phyloP scores from a whole-genome alignment of 2,888 invertebrate species.

The Elegia similella region DNA sequence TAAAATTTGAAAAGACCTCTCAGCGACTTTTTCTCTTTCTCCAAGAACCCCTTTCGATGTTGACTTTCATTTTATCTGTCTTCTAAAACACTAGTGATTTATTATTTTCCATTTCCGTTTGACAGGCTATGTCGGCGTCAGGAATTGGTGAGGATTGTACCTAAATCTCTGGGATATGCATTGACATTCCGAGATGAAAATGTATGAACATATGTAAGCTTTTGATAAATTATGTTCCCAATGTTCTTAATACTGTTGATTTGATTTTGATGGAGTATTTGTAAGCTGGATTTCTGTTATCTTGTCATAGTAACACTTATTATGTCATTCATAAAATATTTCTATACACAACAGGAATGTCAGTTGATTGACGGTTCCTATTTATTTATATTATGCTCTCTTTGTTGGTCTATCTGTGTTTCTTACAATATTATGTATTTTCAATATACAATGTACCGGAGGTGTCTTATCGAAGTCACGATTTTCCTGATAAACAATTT shows the following conservation, averaged over 20 bases:
- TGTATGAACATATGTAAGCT: constrained; percentile 1
- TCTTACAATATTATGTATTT: no score
- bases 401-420: no score
- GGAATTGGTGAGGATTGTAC: constrained; percentile 12
- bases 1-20: background rate
- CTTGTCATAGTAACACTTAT: no score
- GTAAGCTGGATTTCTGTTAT: background rate
- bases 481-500: no score
- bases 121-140: constrained; percentile 24
- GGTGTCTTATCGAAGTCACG: no score
- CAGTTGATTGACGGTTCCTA: no score
- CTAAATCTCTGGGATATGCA: constrained; percentile 12
- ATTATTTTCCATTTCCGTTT: constrained; percentile 28
- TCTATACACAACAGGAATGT: no score
- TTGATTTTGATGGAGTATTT: background rate
- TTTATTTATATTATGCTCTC: no score
- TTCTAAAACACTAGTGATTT: constrained; percentile 25
- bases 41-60: constrained; percentile 10
- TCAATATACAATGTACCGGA: no score
- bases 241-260: background rate
- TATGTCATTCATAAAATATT: no score
- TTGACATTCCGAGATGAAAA: constrained; percentile 3
- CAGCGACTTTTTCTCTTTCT: background rate
- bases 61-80: constrained; percentile 25
- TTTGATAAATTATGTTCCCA: constrained; percentile 2